Conservation (phyloP, 1,140 invertebrate genomes). For the Hylaeus volcanicus region DNA sequence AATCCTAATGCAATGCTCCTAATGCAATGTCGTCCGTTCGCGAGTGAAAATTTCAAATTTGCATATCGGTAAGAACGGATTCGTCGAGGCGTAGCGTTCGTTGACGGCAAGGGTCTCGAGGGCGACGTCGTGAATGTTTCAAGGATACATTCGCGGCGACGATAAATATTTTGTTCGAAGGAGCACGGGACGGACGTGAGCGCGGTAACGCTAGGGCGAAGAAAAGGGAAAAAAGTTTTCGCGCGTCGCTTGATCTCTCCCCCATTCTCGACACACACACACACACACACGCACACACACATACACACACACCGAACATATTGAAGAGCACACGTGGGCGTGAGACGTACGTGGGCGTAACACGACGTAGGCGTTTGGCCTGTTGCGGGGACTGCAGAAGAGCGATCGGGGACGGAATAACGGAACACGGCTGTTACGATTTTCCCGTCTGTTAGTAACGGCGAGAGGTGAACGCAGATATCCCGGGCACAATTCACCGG, state of each 20-base stretch:
- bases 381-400: constrained; percentile 55
- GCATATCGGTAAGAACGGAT: no score
- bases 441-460: background rate
- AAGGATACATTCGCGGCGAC: background rate
- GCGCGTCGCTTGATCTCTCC: background rate
- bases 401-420: constrained; percentile 46
- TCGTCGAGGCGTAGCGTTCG: no score
- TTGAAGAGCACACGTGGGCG: constrained; percentile 28
- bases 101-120: no score
- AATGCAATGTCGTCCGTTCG: no score
- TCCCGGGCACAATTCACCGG: no score
- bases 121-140: background rate
- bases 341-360: background rate
- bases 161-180: constrained; percentile 15
- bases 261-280: background rate
- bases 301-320: background rate
- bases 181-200: background rate
- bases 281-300: no score
- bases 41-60: no score
- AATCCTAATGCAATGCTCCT: no score
- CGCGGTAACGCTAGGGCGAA: background rate
- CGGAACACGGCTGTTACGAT: constrained; percentile 22
- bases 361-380: constrained; percentile 48
- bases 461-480: constrained; percentile 6
- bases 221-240: constrained; percentile 18